Conservation (phyloP, 1,140 invertebrate species). For the Lineus longissimus region DNA sequence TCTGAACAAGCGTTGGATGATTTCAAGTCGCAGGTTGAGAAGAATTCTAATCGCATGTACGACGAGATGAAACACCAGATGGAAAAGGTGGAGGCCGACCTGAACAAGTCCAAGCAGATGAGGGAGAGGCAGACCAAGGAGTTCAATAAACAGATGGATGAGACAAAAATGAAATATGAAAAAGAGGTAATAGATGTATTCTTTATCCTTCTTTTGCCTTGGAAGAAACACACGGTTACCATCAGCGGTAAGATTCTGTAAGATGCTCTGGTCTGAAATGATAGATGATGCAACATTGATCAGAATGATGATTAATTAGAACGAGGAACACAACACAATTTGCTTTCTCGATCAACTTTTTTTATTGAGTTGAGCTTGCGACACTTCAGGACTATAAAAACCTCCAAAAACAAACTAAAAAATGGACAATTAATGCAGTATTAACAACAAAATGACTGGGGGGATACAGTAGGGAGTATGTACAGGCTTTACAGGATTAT, state of each 20-base stretch:
- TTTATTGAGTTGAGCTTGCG: too few relatives aligned
- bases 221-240: background rate
- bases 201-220: background rate
- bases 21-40: slow-evolving; percentile 50
- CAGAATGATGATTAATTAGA: too few relatives aligned
- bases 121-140: slow-evolving; percentile 48
- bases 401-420: too few relatives aligned
- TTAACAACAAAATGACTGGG: too few relatives aligned
- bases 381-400: too few relatives aligned
- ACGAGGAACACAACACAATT: background rate
- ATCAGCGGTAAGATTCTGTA: background rate
- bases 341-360: background rate
- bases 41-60: slow-evolving; percentile 46
- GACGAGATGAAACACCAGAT: slow-evolving; percentile 53
- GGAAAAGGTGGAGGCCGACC: slow-evolving; percentile 42
- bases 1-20: slow-evolving; percentile 47
- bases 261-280: too few relatives aligned
- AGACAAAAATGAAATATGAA: slow-evolving; percentile 38
- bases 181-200: slow-evolving; percentile 30
- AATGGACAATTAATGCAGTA: too few relatives aligned
- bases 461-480: too few relatives aligned
- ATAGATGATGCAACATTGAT: too few relatives aligned
- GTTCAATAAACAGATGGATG: slow-evolving; percentile 41
- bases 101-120: slow-evolving; percentile 46
- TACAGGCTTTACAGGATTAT: too few relatives aligned